A percentile compares a stretch with the other conserved stretches of the same genome.
These are phyloP conservation scores for Cephus rjabovi DNA, from an alignment of 2,888 invertebrate species.

Conservation along the genomic window DNA sequence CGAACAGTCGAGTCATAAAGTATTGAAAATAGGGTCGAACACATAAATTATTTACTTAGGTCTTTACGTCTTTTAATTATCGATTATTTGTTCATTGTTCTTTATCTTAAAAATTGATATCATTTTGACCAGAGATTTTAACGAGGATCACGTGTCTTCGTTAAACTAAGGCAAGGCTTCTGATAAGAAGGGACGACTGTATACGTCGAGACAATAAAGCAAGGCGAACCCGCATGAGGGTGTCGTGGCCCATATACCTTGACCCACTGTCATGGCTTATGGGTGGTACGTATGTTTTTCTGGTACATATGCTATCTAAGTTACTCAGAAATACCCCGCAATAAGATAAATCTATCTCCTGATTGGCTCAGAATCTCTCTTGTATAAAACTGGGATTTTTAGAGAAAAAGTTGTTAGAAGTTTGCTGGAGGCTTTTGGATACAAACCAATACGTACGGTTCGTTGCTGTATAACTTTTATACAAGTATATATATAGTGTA, in stretches of 20 bases:
- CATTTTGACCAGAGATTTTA: background rate
- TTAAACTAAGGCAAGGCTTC: slow-evolving; percentile 50
- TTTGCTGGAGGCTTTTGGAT: slow-evolving; percentile 7
- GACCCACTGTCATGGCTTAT: slow-evolving; percentile 59
- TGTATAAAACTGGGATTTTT: background rate
- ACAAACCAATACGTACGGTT: slow-evolving; percentile 4
- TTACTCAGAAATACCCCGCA: background rate
- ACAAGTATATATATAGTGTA: background rate
- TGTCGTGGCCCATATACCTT: slow-evolving; percentile 63
- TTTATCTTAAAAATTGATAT: background rate
- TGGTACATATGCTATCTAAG: background rate
- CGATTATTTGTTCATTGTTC: background rate
- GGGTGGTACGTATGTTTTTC: slow-evolving; percentile 33
- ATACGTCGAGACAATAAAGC: slow-evolving; percentile 48
- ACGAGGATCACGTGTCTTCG: background rate
- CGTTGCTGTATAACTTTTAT: background rate
- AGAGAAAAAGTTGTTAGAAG: slow-evolving; percentile 22
- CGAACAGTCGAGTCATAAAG: background rate
- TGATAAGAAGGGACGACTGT: slow-evolving; percentile 42
- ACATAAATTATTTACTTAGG: background rate
- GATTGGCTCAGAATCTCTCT: background rate
- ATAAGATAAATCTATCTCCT: background rate
- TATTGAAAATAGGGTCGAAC: background rate
- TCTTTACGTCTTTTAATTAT: background rate
- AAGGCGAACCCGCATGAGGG: slow-evolving; percentile 63